Evolutionary conservation across 2,797 vertebrate species (phyloP).

Genomic region (Serranus cabrilla): DNA sequence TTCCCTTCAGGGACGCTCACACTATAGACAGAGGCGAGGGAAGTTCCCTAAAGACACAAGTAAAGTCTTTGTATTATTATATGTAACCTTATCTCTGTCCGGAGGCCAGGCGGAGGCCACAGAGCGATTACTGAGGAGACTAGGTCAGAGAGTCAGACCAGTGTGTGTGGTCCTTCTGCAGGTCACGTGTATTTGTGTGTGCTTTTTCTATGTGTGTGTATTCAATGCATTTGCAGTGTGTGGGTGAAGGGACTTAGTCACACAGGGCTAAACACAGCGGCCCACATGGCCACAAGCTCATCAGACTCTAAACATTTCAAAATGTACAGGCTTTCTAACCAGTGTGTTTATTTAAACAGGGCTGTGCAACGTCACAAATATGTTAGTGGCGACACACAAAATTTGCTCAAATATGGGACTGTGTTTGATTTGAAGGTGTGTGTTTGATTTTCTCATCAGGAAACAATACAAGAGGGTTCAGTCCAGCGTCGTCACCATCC

Average conservation of each 20-base stretch:
- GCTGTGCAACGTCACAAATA: slow-evolving; percentile 24
- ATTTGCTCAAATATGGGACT: background rate
- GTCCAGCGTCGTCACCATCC: slow-evolving; percentile 90
- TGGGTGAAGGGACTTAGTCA: slow-evolving; percentile 73
- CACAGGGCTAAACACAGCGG: slow-evolving; percentile 73
- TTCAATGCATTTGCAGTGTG: slow-evolving; percentile 63
- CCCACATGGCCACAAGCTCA: slow-evolving; percentile 66
- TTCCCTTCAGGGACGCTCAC: slow-evolving; percentile 45
- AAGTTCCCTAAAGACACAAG: slow-evolving; percentile 70
- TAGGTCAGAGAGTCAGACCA: slow-evolving; percentile 55
- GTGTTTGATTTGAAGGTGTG: background rate
- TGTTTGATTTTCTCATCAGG: slow-evolving; percentile 73
- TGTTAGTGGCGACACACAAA: slow-evolving; percentile 27
- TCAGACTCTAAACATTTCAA: slow-evolving; percentile 57
- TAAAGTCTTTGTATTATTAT: slow-evolving; percentile 72
- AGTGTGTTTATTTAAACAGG: slow-evolving; percentile 60
- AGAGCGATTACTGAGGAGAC: slow-evolving; percentile 56
- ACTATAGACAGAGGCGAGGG: slow-evolving; percentile 47
- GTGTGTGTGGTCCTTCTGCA: slow-evolving; percentile 76
- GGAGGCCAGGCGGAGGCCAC: slow-evolving; percentile 56
- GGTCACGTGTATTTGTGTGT: slow-evolving; percentile 56
- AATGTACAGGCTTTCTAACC: slow-evolving; percentile 21
- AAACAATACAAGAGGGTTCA: slow-evolving; percentile 90
- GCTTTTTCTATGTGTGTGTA: slow-evolving; percentile 43
- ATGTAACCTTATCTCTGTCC: slow-evolving; percentile 72